Base-by-base conservation (phyloP, 1,140 invertebrate genomes). In the Drosophila pachea region DNA sequence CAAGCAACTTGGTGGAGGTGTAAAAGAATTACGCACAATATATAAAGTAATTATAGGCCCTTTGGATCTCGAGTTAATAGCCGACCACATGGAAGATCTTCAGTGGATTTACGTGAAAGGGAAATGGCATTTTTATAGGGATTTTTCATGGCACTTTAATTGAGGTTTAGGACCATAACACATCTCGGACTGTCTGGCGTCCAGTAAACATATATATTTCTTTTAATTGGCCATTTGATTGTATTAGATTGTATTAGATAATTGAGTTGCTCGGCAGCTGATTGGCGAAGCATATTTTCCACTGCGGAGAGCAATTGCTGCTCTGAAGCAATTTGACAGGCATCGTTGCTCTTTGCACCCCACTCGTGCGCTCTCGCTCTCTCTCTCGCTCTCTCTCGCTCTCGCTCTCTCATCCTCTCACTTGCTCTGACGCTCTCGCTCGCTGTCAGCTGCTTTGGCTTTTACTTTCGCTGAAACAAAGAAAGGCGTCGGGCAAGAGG, bases 401-500 rank as follows among this genome's bases (percentile, higher is more conserved):
- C 14, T 2, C 48, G 45, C 43, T 55, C 32, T 9, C 7, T 29
- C 8, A 8, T 14, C 42, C 35, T 32, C 40, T 36, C 16, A 40
- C 8, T 3, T 40, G 38, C 31, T 49, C 40, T 31, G 32, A 31
- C 14, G 40, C 36, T 22, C 29, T 42, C 53, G 12, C 22, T 47
- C 8, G 12, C 8, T 43, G 32, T 72, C 66, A 55, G 52, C 68
- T 71, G 66, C 16, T 75, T 71, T 64, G 47, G 75, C 75, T 83
- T 83, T 83, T 83, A 83, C 78, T 83, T 83, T 83, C 78, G 79
- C 52, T 79, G 56, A 78, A 76, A 74, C 11, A 40, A 61, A 45
- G 53, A 48, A 59, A 65, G 50, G 50, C 55, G 49, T 31, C 38
- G 11, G 31, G 31, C 22, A 55, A 29, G 53, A 43, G n/a, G 40